A percentile compares a stretch with the other conserved stretches of the same genome.
Conservation (phyloP, 2,888 invertebrate species). For the Caenorhabditis sulstoni region DNA sequence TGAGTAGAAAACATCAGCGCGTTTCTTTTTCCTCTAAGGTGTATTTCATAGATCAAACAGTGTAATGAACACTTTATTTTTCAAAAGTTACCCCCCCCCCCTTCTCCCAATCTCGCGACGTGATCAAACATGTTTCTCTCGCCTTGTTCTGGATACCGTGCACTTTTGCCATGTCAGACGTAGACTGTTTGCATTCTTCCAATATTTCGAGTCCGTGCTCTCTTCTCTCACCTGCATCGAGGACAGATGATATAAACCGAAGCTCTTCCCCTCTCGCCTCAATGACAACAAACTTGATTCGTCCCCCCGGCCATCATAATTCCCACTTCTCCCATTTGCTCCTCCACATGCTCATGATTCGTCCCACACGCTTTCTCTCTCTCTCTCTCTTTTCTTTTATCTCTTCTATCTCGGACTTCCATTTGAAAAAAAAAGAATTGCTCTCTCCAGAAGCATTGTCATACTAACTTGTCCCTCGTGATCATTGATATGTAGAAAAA, state of each 20-base stretch:
- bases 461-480: conserved; percentile 26
- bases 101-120: conserved; percentile 1
- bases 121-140: conserved; percentile 43
- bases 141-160: conserved; percentile 31
- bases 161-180: conserved; percentile 22
- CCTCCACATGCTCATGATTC: conserved; percentile 18
- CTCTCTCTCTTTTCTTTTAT: not conserved
- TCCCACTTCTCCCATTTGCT: conserved; percentile 30
- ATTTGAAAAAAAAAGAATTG: conserved; percentile 2
- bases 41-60: conserved; percentile 50
- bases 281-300: conserved; percentile 34
- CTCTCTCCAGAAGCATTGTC: conserved; percentile 15
- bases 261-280: not conserved
- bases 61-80: conserved; percentile 25
- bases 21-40: conserved; percentile 7
- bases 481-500: conserved; percentile 39
- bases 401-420: not conserved
- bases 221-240: not conserved
- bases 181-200: conserved; percentile 48
- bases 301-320: conserved; percentile 33
- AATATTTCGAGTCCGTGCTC: conserved; percentile 28
- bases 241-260: conserved; percentile 7
- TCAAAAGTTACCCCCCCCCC: conserved; percentile 27
- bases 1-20: not conserved
- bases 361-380: not conserved